Conservation (phyloP, 2,888 invertebrate species). For the Troides helena region DNA sequence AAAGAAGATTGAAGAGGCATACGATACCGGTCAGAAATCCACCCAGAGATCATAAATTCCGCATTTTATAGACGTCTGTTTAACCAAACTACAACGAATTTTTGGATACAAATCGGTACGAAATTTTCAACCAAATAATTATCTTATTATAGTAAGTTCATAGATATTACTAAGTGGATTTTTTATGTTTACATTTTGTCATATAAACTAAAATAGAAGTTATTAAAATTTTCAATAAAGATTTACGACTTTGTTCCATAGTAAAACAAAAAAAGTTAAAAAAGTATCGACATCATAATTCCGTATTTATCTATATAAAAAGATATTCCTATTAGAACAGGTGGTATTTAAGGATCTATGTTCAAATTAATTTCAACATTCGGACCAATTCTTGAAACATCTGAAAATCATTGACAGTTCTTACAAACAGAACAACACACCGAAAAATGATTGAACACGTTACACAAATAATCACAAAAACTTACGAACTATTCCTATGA, state of each 20-base stretch:
- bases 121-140: too few relatives aligned
- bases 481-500: conserved; percentile 22
- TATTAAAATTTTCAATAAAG: too few relatives aligned
- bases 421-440: conserved; percentile 9
- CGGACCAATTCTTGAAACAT: neutral
- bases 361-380: neutral
- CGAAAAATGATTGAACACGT: conserved; percentile 12
- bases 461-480: conserved; percentile 23
- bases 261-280: too few relatives aligned
- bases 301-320: too few relatives aligned
- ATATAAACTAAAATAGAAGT: too few relatives aligned
- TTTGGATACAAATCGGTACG: neutral
- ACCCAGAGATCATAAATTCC: conserved; percentile 24
- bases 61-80: conserved; percentile 22
- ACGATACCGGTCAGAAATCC: conserved; percentile 15
- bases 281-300: too few relatives aligned
- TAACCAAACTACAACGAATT: conserved; percentile 7
- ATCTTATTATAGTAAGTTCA: too few relatives aligned
- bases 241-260: too few relatives aligned
- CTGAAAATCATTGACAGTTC: conserved; percentile 9
- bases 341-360: too few relatives aligned
- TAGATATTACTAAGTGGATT: too few relatives aligned
- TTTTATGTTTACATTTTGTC: too few relatives aligned
- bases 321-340: too few relatives aligned
- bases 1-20: conserved; percentile 18